Evolutionary conservation across 1,140 invertebrate genomes (phyloP).

Genomic region (Phortica variegata): DNA sequence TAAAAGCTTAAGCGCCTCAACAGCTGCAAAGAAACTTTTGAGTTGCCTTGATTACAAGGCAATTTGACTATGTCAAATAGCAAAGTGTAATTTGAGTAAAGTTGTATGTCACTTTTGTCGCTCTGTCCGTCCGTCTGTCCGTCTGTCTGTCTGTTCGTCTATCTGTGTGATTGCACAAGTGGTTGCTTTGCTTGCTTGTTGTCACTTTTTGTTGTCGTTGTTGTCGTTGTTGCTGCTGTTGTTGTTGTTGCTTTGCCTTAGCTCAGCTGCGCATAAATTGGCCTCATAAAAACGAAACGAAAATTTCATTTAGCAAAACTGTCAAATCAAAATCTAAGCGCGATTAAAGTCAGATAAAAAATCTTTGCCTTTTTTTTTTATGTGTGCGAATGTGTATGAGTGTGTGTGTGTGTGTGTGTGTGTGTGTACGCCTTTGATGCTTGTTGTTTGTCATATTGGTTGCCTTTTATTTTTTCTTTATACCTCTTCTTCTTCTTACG

Average conservation of each 20-base stretch:
- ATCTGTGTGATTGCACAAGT: too few relatives aligned
- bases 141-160: too few relatives aligned
- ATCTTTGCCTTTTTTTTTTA: too few relatives aligned
- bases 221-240: not conserved
- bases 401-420: constrained; percentile 1
- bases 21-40: constrained; percentile 25
- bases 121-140: too few relatives aligned
- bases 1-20: too few relatives aligned
- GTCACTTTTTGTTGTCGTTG: too few relatives aligned
- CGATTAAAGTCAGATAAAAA: constrained; percentile 32
- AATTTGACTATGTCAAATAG: constrained; percentile 13
- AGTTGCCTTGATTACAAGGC: constrained; percentile 14
- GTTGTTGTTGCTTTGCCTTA: not conserved
- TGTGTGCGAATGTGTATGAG: constrained; percentile 11
- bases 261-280: constrained; percentile 12
- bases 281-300: constrained; percentile 14
- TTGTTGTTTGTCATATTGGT: too few relatives aligned
- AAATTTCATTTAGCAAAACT: constrained; percentile 53
- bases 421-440: too few relatives aligned
- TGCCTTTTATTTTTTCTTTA: too few relatives aligned
- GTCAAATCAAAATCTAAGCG: constrained; percentile 49
- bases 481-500: not conserved
- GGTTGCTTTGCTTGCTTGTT: too few relatives aligned
- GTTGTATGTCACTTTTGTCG: not conserved
- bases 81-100: not conserved